Conservation (phyloP, 2,797 vertebrate species). For the Capromys pilorides region DNA sequence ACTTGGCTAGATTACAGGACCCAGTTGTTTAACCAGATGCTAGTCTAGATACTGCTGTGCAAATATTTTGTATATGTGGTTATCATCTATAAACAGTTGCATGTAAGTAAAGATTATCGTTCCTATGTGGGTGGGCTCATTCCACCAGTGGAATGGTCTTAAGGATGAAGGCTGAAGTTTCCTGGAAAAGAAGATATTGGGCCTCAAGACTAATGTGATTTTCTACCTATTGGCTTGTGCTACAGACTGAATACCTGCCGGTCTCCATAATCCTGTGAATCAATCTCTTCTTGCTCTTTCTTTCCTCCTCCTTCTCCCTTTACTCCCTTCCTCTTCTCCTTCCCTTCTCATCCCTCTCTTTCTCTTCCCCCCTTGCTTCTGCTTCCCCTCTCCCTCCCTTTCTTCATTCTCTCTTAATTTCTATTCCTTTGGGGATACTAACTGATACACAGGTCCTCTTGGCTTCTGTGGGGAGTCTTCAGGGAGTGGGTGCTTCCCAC, state of each 20-base stretch:
- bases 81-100: not conserved
- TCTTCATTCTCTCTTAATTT: not conserved
- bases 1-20: not conserved
- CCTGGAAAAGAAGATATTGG: not conserved
- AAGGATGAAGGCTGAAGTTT: not conserved
- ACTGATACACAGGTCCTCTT: not conserved
- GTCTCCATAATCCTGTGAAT: not conserved
- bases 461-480: not conserved
- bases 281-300: not conserved
- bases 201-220: not conserved
- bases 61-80: not conserved
- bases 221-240: not conserved
- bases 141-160: not conserved
- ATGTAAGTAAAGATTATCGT: not conserved
- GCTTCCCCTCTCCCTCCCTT: no score
- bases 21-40: not conserved
- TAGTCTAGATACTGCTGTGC: not conserved
- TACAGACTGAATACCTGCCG: not conserved
- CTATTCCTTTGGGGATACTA: not conserved
- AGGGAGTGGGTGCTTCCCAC: not conserved
- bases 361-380: no score
- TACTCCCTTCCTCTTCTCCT: not conserved
- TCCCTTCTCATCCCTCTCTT: no score
- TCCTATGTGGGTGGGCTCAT: not conserved
- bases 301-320: not conserved